Base-by-base conservation (phyloP, 2,113 vertebrate genomes). In the Artemisiospiza belli region DNA sequence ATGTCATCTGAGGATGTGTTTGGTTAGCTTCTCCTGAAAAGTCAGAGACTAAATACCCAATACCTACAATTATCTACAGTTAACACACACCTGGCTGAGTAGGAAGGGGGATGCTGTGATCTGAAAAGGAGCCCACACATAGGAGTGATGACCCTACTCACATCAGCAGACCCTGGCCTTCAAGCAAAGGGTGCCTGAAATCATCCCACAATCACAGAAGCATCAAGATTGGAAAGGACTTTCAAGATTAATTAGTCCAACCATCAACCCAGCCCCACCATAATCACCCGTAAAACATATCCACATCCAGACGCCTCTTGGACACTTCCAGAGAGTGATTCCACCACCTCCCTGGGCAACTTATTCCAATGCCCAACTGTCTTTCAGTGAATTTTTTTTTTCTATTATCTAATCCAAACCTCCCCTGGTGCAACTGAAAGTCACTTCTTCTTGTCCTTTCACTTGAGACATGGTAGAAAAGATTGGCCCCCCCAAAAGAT, bases 111-210 rank as follows among this genome's bases (percentile, higher is more conserved):
- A 62, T 44, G n/a, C 52, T 59, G 47, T n/a, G 51, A 74, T 20
- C 35, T 90, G 39, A 46, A 80, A 76, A 86, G 17, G 22, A 80
- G 37, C 5, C 8, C 21, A 51, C 1, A 6, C 0, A 0, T 1
- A 74, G 80, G 17, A 90, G 24, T n/a, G 16, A 63, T 81, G 68
- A 81, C 30, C 15, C 23, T 30, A 39, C 18, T 11, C 23, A 5
- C 8, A 1, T 39, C 55, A 43, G 49, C 39, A 66, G 49, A 44
- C 33, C 23, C 61, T 78, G 69, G 41, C 44, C 31, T 85, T 87
- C 75, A 67, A 0, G 12, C 9, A 95, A 31, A 41, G 21, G 9
- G 1, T 59, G 11, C 27, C 73, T 83, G 47, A 93, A 72, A 49
- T 22, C 33, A 73, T 49, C 31, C 19, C 30, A 69, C 17, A 89